These are phyloP conservation scores for cattle (Bos taurus) DNA, from an alignment of 2,113 vertebrate genomes.

Conservation along the genomic window DNA sequence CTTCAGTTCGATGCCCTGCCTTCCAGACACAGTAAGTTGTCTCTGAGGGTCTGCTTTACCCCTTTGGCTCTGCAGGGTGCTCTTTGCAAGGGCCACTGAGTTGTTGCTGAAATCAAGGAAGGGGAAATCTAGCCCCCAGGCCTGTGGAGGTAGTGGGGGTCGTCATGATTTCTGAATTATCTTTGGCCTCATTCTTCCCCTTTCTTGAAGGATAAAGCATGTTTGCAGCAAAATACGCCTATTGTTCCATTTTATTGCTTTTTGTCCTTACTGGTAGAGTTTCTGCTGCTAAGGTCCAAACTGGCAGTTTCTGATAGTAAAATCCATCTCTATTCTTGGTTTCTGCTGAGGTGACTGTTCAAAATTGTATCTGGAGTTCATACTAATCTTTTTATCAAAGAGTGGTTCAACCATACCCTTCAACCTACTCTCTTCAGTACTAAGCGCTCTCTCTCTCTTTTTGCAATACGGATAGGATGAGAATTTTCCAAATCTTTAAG, in stretches of 20 bases:
- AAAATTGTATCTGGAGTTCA: not conserved
- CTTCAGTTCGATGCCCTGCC: rapidly evolving
- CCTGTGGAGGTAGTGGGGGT: not conserved
- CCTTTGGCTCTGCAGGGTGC: rapidly evolving
- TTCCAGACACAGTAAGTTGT: not conserved
- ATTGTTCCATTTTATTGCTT: not conserved
- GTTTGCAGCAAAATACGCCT: not conserved
- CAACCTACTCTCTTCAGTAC: not conserved
- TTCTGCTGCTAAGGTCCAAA: not conserved
- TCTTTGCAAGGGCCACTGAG: not conserved
- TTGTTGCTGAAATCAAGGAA: not conserved
- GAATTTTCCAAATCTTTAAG: not conserved
- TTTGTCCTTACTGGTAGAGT: not conserved
- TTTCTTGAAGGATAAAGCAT: not conserved
- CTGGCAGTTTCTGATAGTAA: not conserved
- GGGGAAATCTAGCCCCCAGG: not conserved
- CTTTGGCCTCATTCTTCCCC: not conserved
- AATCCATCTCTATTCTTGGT: not conserved
- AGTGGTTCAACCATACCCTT: not conserved
- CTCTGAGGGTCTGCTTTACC: not conserved
- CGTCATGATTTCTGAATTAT: not conserved
- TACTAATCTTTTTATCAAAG: not conserved
- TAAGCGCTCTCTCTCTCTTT: not conserved
- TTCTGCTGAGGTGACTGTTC: not conserved
- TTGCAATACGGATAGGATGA: not conserved